phyloP scores from a whole-genome alignment of 1,140 invertebrate species.

The Luehdorfia chinensis region DNA sequence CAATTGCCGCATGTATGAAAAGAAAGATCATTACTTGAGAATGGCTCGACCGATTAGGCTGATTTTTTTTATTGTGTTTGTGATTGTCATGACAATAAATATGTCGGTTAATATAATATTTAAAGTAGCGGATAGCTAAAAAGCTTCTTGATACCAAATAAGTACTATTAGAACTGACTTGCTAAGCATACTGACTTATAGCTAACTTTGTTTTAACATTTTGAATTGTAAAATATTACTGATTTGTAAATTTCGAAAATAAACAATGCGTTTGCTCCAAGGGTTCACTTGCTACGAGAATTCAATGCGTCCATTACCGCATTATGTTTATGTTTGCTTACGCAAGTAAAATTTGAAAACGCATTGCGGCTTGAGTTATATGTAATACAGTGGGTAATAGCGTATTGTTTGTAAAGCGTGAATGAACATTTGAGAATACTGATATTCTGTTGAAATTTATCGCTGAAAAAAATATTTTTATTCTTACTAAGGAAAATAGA shows the following conservation, averaged over 20 bases:
- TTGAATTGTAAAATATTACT: neutral
- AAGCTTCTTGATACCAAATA: too few relatives aligned
- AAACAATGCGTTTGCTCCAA: slow-evolving; percentile 3
- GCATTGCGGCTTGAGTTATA: slow-evolving; percentile 2
- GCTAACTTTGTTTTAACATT: too few relatives aligned
- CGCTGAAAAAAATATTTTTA: slow-evolving; percentile 2
- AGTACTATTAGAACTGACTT: too few relatives aligned
- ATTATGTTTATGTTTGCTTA: slow-evolving; percentile 6
- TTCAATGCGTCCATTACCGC: slow-evolving; percentile 16
- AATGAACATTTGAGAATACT: slow-evolving; percentile 14
- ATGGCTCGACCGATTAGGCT: too few relatives aligned
- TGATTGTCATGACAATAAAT: too few relatives aligned
- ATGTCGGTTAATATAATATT: too few relatives aligned
- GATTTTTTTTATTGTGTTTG: too few relatives aligned
- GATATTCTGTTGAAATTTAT: slow-evolving; percentile 7
- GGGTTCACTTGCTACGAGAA: slow-evolving; percentile 13
- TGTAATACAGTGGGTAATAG: slow-evolving; percentile 6
- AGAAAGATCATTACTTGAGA: too few relatives aligned
- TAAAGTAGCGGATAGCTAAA: too few relatives aligned
- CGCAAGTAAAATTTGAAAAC: slow-evolving; percentile 14
- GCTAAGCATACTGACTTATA: too few relatives aligned
- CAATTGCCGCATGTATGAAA: too few relatives aligned
- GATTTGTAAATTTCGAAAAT: slow-evolving; percentile 17
- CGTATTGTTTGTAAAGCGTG: slow-evolving; percentile 16
- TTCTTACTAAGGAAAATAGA: neutral